phyloP scores from a whole-genome alignment of 2,113 vertebrate genomes.

The Lipophrys pholis region DNA sequence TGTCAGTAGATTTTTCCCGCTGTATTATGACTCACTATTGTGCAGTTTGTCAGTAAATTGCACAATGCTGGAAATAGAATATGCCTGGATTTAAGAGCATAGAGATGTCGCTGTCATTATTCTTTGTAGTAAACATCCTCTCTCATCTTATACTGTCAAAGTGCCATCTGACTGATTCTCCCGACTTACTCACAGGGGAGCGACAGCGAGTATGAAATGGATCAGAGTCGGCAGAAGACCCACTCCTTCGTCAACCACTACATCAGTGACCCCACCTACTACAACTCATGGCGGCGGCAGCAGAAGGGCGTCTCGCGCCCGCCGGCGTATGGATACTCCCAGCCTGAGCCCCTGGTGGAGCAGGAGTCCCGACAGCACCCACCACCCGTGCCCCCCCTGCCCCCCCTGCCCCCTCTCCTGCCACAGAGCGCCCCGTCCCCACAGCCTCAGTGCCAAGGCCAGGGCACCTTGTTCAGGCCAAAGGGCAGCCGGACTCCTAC shows the following conservation, averaged over 20 bases:
- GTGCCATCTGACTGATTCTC: background rate
- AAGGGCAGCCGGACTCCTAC: constrained; percentile 98
- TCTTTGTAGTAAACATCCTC: constrained; percentile 9
- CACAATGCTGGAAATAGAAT: constrained; percentile 17
- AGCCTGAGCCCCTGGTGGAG: constrained; percentile 89
- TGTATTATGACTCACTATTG: constrained; percentile 30
- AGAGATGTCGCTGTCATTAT: constrained; percentile 18
- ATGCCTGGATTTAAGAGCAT: constrained; percentile 8
- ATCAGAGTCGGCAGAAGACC: constrained; percentile 91
- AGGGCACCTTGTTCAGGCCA: constrained; percentile 93
- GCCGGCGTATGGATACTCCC: constrained; percentile 92
- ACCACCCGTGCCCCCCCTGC: constrained; percentile 82
- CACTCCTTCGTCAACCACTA: constrained; percentile 99
- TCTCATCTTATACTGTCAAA: background rate
- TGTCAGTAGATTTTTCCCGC: constrained; percentile 31
- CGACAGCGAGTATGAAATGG: constrained; percentile 96
- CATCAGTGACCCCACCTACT: constrained; percentile 99
- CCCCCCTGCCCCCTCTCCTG: constrained; percentile 80
- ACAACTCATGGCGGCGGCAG: constrained; percentile 97
- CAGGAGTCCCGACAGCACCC: constrained; percentile 84
- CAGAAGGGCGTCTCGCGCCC: constrained; percentile 96
- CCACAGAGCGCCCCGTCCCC: constrained; percentile 82
- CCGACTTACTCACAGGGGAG: constrained; percentile 86
- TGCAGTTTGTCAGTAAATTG: constrained; percentile 16
- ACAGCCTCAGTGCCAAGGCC: constrained; percentile 87